These are phyloP conservation scores for Lamproptera curius DNA, from an alignment of 2,888 invertebrate genomes.

Conservation along the genomic window DNA sequence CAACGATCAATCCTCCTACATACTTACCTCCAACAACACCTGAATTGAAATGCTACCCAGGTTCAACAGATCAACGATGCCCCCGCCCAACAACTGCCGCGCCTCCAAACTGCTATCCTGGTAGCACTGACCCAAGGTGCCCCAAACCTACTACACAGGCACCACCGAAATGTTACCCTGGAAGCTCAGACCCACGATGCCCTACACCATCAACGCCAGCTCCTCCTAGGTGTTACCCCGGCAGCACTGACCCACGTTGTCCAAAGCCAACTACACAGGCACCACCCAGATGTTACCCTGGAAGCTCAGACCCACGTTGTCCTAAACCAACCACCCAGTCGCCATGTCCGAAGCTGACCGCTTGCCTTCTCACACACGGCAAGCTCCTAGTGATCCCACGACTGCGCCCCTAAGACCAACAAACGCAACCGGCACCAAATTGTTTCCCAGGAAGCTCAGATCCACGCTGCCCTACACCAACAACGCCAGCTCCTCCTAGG, in stretches of 20 bases:
- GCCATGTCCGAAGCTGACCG: constrained; percentile 36
- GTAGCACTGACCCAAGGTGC: constrained; percentile 19
- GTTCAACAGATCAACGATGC: constrained; percentile 26
- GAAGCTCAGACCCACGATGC: constrained; percentile 32
- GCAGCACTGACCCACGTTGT: constrained; percentile 34
- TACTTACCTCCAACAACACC: constrained; percentile 29
- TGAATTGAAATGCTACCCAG: constrained; percentile 40
- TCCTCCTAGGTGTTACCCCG: constrained; percentile 29
- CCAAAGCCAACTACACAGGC: constrained; percentile 28
- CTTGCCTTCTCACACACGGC: constrained; percentile 35
- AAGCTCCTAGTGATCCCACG: constrained; percentile 23
- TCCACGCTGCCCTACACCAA: constrained; percentile 38
- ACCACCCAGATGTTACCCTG: constrained; percentile 27
- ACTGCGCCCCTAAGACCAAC: constrained; percentile 33
- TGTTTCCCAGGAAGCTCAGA: constrained; percentile 31
- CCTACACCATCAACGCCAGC: constrained; percentile 34
- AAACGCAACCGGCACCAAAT: constrained; percentile 31
- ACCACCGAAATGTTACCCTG: constrained; percentile 33
- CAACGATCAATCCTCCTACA: constrained; percentile 30
- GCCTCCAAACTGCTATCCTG: constrained; percentile 28
- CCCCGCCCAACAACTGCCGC: constrained; percentile 24
- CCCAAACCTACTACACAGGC: constrained; percentile 30
- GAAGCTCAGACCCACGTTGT: constrained; percentile 20
- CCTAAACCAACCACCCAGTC: constrained; percentile 32
- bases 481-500: constrained; percentile 30